Conservation (phyloP, 2,888 invertebrate genomes). For the Gordius sp. region DNA sequence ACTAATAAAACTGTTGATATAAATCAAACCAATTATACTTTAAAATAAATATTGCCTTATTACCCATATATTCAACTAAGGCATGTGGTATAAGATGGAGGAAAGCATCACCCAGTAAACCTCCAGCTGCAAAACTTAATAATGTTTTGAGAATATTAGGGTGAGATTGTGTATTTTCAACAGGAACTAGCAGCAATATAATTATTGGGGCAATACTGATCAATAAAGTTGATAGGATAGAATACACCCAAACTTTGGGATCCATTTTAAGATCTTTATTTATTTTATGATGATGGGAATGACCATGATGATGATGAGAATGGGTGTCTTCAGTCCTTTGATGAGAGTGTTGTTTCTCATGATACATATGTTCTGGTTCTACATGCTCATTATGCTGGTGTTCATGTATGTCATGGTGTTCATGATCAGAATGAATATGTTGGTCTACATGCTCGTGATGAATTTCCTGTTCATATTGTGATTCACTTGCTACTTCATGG, state of each 20-base stretch:
- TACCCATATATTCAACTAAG: conserved; percentile 32
- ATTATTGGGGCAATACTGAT: conserved; percentile 83
- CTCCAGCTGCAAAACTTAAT: conserved; percentile 71
- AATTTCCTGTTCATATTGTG: neutral
- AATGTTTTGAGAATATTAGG: too few species aligned
- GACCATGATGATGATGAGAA: conserved; percentile 18
- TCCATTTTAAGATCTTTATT: neutral
- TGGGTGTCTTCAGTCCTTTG: conserved; percentile 6
- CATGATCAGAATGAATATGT: neutral
- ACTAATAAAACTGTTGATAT: too few species aligned
- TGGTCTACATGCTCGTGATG: neutral
- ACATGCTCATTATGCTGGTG: neutral
- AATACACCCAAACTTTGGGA: conserved; percentile 22
- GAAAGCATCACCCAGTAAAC: conserved; percentile 88
- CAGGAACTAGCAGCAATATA: conserved; percentile 64
- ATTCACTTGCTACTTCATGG: too few species aligned
- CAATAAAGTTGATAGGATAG: conserved; percentile 46
- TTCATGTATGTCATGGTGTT: neutral
- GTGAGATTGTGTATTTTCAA: too few species aligned
- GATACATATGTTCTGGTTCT: neutral
- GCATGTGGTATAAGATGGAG: conserved; percentile 94
- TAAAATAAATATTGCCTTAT: neutral
- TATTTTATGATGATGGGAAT: conserved; percentile 19
- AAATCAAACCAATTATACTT: too few species aligned
- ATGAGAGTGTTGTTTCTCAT: neutral